Base-by-base conservation (phyloP, 2,888 invertebrate species). In the Dryococelus australis region DNA sequence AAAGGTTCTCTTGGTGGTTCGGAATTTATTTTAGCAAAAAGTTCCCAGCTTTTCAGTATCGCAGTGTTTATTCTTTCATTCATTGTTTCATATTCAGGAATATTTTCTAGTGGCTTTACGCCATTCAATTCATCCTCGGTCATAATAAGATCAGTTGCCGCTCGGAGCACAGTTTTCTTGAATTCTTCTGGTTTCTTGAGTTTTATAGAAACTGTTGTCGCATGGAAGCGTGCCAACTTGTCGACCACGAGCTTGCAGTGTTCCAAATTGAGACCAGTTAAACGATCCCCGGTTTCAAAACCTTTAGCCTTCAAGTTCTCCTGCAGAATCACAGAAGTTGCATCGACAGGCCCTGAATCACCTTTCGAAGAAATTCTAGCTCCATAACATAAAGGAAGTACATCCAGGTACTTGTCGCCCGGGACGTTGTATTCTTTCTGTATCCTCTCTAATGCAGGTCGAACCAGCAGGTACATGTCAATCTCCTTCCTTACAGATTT, bases 191-290 rank as follows among this genome's bases (percentile, higher is more conserved):
- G 93, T 89, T 93, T 92, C 35, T 92, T 92, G 0, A 92, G 88
- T 84, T 94, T 94, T 87, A 94, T 90, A 0, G 94, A 95, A 24
- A 95, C 93, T 0, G 94, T 93, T 20, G 94, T 91, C 0, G 94
- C 94, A 90, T 95, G 95, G 90, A 94, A 94, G 89, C 93, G 92
- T 0, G 95, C 95, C 89, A 95, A 90, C 84, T 93, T 92, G 84
- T 92, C 91, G 0, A 95, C 90, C 8, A 94, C 92, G 0, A 94
- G 87, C 87, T 91, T 92, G 0, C 93, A 92, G 84, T 94, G 93
- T 0, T 92, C 91, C 78, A 93, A 90, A 90, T 95, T 94, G 86
- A 94, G 93, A 86, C 94, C 93, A 87, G 91, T 90, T 65, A 92
- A 90, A 65, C 95, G 92, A 88, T 94, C 92, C 1, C 93, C 94